Evolutionary conservation across 1,140 invertebrate genomes (phyloP), one percentile per base, ranked within the genome.

Genomic region (Aphaenogaster rudis): DNA sequence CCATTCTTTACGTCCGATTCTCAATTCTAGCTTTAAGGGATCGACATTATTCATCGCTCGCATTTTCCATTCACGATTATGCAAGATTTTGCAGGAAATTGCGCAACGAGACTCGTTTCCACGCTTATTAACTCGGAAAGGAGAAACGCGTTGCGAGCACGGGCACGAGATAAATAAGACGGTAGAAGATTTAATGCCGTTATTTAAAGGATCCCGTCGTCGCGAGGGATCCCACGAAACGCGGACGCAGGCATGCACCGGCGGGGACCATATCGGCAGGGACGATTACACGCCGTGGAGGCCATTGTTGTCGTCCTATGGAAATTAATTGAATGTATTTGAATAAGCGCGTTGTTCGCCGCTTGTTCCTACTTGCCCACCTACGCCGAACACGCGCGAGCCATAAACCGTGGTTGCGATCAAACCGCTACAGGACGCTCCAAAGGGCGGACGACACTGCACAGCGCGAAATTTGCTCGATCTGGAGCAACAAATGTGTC

Each of bases 321-420:
- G 94, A 95, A 95, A 95, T 95, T 94, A 94, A 95, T 95, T 94
- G 94, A 95, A 95, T 94, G 93, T 94, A 95, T 95, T 95, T 95
- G 94, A 95, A 95, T 95, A 95, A 95, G 93, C 92, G 92, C 92
- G 93, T 93, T 94, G 94, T 94, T 94, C 94, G 92, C 94, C 92
- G 93, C 92, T 93, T 94, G 93, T 94, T 93, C 90, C 92, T 93
- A 92, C 93, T 91, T 94, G 93, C 93, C 94, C 93, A 94, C 93
- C 93, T 94, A 94, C 93, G 92, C 93, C 91, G 91, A 92, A 94
- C 93, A 93, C 90, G 93, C 90, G 90, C 86, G 88, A 88, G 88
- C 90, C 88, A 87, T 93, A 91, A 89, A 88, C 91, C 86, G 88
- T 77, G 86, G 5, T 85, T 63, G 59, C 52, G 81, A 88, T 91